These are phyloP conservation scores for Brachionus calyciflorus DNA, from an alignment of 1,140 invertebrate species.

Conservation along the genomic window DNA sequence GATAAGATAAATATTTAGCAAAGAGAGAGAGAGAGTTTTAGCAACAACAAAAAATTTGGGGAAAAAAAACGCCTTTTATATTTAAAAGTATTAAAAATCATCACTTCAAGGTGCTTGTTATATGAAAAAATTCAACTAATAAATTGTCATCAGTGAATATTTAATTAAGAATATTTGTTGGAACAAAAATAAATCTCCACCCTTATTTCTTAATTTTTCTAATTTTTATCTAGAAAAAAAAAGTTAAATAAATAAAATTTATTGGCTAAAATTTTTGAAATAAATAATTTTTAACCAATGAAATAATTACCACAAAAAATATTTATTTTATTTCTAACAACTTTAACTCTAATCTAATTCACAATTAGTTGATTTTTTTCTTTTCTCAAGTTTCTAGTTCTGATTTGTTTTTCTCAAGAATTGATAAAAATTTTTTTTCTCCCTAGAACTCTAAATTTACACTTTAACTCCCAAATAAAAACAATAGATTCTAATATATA, in stretches of 20 bases:
- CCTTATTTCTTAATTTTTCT: too few species aligned
- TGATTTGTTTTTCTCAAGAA: slow-evolving; percentile 42
- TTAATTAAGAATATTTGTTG: too few species aligned
- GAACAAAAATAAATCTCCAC: too few species aligned
- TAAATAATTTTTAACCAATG: background rate
- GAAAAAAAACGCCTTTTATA: slow-evolving; percentile 13
- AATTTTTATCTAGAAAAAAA: too few species aligned
- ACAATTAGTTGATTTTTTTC: slow-evolving; percentile 34
- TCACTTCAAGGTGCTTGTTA: background rate
- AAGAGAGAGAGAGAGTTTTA: background rate
- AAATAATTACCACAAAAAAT: background rate
- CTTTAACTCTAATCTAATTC: slow-evolving; percentile 37
- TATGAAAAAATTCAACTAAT: too few species aligned
- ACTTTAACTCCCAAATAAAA: slow-evolving; percentile 25
- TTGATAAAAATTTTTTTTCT: background rate
- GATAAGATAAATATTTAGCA: slow-evolving; percentile 31
- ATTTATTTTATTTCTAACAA: slow-evolving; percentile 22
- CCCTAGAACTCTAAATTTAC: background rate
- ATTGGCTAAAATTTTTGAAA: background rate
- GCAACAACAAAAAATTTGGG: too few species aligned
- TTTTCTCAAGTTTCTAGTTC: slow-evolving; percentile 1
- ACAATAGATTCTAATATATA: background rate
- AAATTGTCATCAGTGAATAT: too few species aligned
- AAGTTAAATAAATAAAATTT: too few species aligned
- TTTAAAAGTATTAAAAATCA: background rate